Evolutionary conservation across 2,113 vertebrate genomes (phyloP), one percentile per base, ranked within the genome.

Genomic region (Siniperca chuatsi): DNA sequence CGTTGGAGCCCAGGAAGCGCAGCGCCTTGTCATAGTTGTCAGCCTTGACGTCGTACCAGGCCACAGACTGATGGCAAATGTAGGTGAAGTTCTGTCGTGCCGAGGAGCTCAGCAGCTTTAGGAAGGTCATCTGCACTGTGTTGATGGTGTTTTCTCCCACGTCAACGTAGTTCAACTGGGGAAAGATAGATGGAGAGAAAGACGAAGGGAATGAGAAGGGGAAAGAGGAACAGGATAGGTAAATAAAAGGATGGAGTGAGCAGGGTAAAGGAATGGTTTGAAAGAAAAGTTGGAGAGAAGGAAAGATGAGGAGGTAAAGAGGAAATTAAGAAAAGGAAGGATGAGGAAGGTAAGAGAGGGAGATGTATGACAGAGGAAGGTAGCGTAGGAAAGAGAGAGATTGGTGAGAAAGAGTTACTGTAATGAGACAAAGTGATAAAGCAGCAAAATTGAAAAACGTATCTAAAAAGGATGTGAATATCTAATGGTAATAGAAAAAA

Each of bases 11-110:
- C 83, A 99, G 95, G 95, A 99, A 99, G 88, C 98, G 96, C 84
- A 99, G 94, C 0, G 98, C 98, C 94, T 97, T 98, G 95, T 98
- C 95, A 23, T 98, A 97, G 93, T 87, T 97, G 94, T 97, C 96
- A 6, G 96, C 95, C 55, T 96, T 95, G 84, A 91, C 88, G 0
- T 99, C 97, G 8, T 98, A 97, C 98, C 98, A 99, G 84, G 97
- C 98, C 55, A 95, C 96, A 0, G 98, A 99, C 93, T 99, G 97
- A 88, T 99, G 98, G 90, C 98, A 99, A 84, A 97, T 96, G 89
- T 99, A 99, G 82, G 97, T 99, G 94, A 99, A 99, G 94, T 99
- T 99, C 90, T 99, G 98, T 71, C 97, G 94, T 10, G 98, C 98
- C 12, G 98, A 97, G 52, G 98, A 97, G 88, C 98, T 99, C 85